Evolutionary conservation across 53 echinoderm and acorn worm genomes (phyloP).

Genomic region (Echinometra lucunter): DNA sequence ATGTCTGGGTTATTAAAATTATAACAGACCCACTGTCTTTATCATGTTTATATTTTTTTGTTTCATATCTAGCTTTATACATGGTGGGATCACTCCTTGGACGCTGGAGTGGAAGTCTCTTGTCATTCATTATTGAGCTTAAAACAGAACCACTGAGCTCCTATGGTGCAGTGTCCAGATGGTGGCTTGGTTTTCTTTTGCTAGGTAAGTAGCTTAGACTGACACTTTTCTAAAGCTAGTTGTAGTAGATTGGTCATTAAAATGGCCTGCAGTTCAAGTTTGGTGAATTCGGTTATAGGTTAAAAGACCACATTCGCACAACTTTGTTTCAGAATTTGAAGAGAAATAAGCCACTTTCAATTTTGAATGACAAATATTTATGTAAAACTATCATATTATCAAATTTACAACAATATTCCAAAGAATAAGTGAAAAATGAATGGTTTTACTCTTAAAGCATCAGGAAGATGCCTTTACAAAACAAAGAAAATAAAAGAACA

Average conservation of each 20-base stretch:
- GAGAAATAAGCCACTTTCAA: too few species aligned
- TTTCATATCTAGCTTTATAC: slow-evolving; percentile 1
- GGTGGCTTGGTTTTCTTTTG: slow-evolving; percentile 79
- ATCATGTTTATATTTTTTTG: background rate
- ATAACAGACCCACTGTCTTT: background rate
- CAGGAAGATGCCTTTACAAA: too few species aligned
- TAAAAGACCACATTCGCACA: too few species aligned
- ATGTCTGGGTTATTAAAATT: background rate
- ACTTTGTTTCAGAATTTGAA: too few species aligned
- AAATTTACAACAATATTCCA: too few species aligned
- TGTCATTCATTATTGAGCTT: slow-evolving; percentile 69
- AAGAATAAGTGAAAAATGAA: too few species aligned
- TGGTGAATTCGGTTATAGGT: background rate
- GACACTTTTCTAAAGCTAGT: background rate
- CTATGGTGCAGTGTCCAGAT: slow-evolving; percentile 65
- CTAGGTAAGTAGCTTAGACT: slow-evolving; percentile 35
- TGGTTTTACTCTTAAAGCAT: too few species aligned
- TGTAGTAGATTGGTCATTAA: background rate
- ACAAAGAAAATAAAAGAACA: too few species aligned
- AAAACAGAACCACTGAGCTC: slow-evolving; percentile 62
- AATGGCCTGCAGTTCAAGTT: background rate
- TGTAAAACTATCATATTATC: too few species aligned
- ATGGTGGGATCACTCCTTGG: slow-evolving; percentile 48
- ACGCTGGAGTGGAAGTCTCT: slow-evolving; percentile 68
- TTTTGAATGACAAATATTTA: too few species aligned